Conservation (phyloP, 2,888 invertebrate genomes). For the Hyposoter dolosus region DNA sequence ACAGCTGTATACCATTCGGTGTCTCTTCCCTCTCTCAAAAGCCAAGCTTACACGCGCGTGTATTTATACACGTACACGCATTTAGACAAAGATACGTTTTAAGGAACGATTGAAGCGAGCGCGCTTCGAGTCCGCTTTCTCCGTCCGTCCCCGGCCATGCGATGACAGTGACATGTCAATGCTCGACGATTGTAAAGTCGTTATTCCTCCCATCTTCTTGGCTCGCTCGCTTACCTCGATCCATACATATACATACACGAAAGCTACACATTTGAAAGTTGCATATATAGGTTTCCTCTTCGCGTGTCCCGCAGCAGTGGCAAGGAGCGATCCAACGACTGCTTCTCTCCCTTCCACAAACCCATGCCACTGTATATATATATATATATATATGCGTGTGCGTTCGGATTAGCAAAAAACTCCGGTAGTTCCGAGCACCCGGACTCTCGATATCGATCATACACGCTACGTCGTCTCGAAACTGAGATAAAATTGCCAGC, state of each 20-base stretch:
- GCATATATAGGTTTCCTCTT: conserved; percentile 25
- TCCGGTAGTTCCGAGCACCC: conserved; percentile 27
- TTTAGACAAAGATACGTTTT: conserved; percentile 15
- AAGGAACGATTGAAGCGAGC: conserved; percentile 17
- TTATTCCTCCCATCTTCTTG: conserved; percentile 66
- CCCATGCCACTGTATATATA: not conserved
- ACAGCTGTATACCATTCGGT: conserved; percentile 64
- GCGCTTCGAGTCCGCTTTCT: conserved; percentile 48
- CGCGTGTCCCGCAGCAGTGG: conserved; percentile 24
- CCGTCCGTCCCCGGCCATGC: conserved; percentile 62
- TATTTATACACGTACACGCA: conserved; percentile 1
- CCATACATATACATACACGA: not conserved
- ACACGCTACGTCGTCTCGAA: conserved; percentile 36
- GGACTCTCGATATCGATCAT: conserved; percentile 53
- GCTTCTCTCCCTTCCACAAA: conserved; percentile 18
- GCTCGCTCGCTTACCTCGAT: conserved; percentile 31
- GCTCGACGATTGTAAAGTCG: conserved; percentile 81
- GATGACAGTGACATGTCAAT: conserved; percentile 85
- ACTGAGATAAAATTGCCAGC: conserved; percentile 49
- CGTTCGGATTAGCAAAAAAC: conserved; percentile 38
- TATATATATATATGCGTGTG: not conserved
- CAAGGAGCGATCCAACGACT: conserved; percentile 15
- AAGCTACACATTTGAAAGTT: conserved; percentile 6
- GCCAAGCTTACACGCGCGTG: not conserved
- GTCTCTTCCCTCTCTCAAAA: conserved; percentile 17